phyloP scores from a whole-genome alignment of 2,113 vertebrate genomes.

The Bufo bufo region DNA sequence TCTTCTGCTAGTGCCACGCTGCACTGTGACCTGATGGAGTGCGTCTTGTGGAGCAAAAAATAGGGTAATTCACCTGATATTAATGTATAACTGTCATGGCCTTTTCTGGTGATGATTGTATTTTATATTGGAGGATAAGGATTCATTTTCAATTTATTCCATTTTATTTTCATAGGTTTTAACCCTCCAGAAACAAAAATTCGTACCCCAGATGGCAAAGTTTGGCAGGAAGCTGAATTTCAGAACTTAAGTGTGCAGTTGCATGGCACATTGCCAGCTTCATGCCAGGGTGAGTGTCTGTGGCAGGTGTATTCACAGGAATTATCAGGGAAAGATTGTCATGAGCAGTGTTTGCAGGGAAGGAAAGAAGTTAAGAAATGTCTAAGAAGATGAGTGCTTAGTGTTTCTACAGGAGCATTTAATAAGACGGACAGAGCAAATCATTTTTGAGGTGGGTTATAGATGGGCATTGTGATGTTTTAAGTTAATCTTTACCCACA shows the following conservation, averaged over 20 bases:
- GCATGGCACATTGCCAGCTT: conserved; percentile 77
- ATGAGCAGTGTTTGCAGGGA: background rate
- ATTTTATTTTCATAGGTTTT: conserved; percentile 78
- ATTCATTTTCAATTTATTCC: background rate
- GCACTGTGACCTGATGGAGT: no score
- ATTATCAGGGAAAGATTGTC: background rate
- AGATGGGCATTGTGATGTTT: background rate
- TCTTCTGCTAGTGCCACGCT: no score
- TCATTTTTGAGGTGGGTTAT: background rate
- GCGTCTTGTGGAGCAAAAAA: no score
- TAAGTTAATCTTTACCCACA: conserved; percentile 47
- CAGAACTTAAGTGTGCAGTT: conserved; percentile 78
- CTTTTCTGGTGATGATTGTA: no score
- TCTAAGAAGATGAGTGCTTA: background rate
- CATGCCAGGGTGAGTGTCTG: conserved; percentile 75
- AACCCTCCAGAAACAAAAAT: conserved; percentile 86
- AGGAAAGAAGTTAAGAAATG: background rate
- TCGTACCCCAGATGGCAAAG: conserved; percentile 82
- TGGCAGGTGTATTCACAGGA: background rate
- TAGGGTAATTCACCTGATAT: no score
- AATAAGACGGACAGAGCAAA: background rate
- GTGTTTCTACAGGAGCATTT: background rate
- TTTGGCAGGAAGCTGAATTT: conserved; percentile 83
- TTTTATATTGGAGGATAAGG: no score
- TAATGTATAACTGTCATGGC: no score